A percentile compares a stretch with the other conserved stretches of the same genome.
phyloP scores from a whole-genome alignment of 2,797 vertebrate genomes.

The Enteromius treurensis region DNA sequence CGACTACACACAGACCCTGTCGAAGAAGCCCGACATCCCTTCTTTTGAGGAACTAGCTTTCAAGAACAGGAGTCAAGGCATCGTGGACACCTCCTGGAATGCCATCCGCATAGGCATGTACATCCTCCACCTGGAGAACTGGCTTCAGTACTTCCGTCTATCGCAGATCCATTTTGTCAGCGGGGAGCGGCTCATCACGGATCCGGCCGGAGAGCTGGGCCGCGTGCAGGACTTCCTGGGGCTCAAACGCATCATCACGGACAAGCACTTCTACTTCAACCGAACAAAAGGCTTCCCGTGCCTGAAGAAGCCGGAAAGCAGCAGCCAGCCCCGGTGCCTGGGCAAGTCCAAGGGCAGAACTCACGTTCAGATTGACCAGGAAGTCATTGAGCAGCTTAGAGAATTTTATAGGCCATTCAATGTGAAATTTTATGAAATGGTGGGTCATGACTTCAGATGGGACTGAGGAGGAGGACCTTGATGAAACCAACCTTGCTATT shows the following conservation, averaged over 20 bases:
- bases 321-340: constrained; percentile 89
- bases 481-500: constrained; percentile 54
- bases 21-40: constrained; percentile 95
- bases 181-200: constrained; percentile 91
- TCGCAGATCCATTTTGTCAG: constrained; percentile 98
- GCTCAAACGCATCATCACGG: constrained; percentile 90
- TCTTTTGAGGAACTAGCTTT: constrained; percentile 94
- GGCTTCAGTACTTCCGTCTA: constrained; percentile 92
- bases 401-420: constrained; percentile 98
- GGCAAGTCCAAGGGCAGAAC: constrained; percentile 97
- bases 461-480: constrained; percentile 73
- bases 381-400: constrained; percentile 93
- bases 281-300: constrained; percentile 98
- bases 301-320: constrained; percentile 89
- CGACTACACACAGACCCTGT: constrained; percentile 95
- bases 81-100: constrained; percentile 92
- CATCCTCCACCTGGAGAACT: constrained; percentile 90
- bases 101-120: constrained; percentile 97
- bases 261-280: constrained; percentile 99
- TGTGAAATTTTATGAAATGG: constrained; percentile 94
- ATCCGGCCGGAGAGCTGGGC: constrained; percentile 93
- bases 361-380: constrained; percentile 93
- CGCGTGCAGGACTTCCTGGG: constrained; percentile 96
- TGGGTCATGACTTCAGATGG: constrained; percentile 97
- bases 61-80: constrained; percentile 87